phyloP scores from a whole-genome alignment of 2,797 vertebrate species.

The Hozukius guyotensis region DNA sequence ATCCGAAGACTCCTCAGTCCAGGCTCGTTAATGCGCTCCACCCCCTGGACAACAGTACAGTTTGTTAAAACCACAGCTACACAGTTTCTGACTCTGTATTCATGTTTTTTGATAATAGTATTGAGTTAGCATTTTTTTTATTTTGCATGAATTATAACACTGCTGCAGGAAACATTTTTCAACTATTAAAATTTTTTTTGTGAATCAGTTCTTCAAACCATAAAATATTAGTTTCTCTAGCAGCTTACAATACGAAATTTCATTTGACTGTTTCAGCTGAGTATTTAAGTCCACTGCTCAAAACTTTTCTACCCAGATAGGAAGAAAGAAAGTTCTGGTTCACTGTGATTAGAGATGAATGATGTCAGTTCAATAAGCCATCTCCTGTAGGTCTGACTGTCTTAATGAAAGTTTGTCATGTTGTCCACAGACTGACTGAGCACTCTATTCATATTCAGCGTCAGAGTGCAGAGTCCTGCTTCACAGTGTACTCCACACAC shows the following conservation, averaged over 20 bases:
- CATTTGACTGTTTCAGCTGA: too few species aligned
- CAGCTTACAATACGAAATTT: too few species aligned
- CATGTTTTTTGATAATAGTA: neutral
- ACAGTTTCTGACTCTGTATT: too few species aligned
- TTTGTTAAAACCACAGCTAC: neutral
- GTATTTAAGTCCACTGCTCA: neutral
- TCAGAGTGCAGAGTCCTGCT: neutral
- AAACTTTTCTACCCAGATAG: neutral
- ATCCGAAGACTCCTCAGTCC: constrained; percentile 92
- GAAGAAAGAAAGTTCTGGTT: neutral
- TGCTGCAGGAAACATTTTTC: too few species aligned
- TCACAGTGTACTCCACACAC: neutral
- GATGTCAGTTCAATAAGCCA: neutral
- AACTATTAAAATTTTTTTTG: neutral
- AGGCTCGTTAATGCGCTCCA: constrained; percentile 86
- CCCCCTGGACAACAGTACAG: constrained; percentile 77
- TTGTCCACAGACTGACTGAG: neutral
- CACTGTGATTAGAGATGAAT: neutral
- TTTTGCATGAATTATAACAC: neutral
- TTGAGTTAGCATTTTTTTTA: neutral
- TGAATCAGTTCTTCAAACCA: neutral
- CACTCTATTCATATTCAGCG: neutral
- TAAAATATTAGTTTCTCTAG: neutral
- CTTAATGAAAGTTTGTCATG: neutral
- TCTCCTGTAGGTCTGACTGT: neutral